Evolutionary conservation across 2,797 vertebrate species (phyloP), one percentile per base, ranked within the genome.

Genomic region (Neosilurus hyrtlii): DNA sequence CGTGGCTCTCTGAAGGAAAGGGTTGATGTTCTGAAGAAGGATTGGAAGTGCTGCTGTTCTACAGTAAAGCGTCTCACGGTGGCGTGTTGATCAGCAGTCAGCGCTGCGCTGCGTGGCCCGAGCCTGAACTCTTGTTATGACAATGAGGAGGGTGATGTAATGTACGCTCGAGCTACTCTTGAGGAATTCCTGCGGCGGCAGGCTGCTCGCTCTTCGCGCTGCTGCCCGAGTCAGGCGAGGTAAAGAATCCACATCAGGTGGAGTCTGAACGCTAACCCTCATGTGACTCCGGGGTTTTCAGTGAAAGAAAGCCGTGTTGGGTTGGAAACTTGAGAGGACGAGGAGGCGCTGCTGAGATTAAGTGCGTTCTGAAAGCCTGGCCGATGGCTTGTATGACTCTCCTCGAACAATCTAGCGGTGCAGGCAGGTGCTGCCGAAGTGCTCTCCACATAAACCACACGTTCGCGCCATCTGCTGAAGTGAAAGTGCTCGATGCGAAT

Each of bases 401-500:
- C 51, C 54, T 26, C 35, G 4, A 84, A 77, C 79, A 37, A 68
- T 84, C 70, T 74, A 59, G 79, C 62, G 26, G 61, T 57, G 52
- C 79, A 77, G 83, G 72, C 83, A 84, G 84, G 74, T 82, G 84
- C n/a, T 82, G 74, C 61, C 8, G 83, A 77, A 72, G 73, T 49
- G 80, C 79, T 18, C 80, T 85, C 80, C 52, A 73, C 51, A 79
- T 59, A 73, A 82, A 82, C 84, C 84, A 82, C 84, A 85, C 68
- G 75, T 82, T 82, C 59, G 68, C 80, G 82, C 84, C 84, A 82
- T 82, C 74, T 82, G 84, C 84, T 82, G 80, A 85, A 72, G 79
- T 72, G 57, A 82, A 85, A 82, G 83, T 49, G 65, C 79, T 81
- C 24, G 14, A 82, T 78, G 74, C 67, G 78, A 85, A 85, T 72